Evolutionary conservation across 2,113 vertebrate species (phyloP), one percentile per base, ranked within the genome.

Genomic region (Geococcyx californianus): DNA sequence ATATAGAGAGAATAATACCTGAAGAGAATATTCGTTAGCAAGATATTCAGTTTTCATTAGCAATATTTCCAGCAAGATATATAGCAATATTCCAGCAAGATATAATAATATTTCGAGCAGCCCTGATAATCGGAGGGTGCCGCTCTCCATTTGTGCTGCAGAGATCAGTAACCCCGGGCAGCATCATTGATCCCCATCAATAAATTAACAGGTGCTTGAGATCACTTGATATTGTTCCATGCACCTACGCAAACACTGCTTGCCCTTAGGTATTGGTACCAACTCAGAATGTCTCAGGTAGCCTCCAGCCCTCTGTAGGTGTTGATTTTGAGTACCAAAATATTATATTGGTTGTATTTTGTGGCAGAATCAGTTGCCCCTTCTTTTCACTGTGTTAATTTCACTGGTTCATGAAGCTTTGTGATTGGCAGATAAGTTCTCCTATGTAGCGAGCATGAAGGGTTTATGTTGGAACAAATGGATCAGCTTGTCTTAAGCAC

Each of bases 221-320:
- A 78, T 84, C 33, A 1, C 34, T 75, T 1, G 34, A 16, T 62
- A 14, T 5, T 3, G 0, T 40, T 44, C 59, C 1, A 1, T 5
- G 14, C 34, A 45, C 59, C 72, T 28, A 10, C 5, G 45, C 6
- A 4, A 16, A 2, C 0, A 14, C 70, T 21, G 28, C 72, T 62
- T 25, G 1, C 44, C 69, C 36, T n/a, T 51, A 11, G 2, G 0
- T 2, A 0, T 36, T 58, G 47, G 11, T 15, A 2, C 59, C 7
- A 0, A 3, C 74, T 75, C 62, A 5, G 7, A 72, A 36, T 5
- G 3, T 23, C 77, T 52, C n/a, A 2, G n/a, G 26, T 31, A 45
- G 12, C n/a, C 52, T 67, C 75, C 82, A 62, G 24, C 52, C 54
- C 20, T 56, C 58, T 7, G 1, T 26, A 45, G 24, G 21, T 34